These are phyloP conservation scores for Cyprinodon variegatus DNA, from an alignment of 2,113 vertebrate species.

Conservation along the genomic window DNA sequence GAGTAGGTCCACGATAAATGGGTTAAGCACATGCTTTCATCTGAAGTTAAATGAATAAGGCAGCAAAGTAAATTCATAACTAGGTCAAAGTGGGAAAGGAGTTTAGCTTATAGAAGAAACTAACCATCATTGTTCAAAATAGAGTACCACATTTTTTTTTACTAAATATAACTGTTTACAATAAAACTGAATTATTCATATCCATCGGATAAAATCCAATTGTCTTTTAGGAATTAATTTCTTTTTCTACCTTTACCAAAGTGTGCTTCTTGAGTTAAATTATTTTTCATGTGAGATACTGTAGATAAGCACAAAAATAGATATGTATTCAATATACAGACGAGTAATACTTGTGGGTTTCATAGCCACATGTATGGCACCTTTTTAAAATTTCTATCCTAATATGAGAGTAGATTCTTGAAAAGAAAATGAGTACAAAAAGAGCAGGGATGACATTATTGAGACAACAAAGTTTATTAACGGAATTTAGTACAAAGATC, in stretches of 20 bases:
- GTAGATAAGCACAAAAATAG: constrained; percentile 5
- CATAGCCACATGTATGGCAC: constrained; percentile 4
- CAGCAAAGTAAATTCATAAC: constrained; percentile 31
- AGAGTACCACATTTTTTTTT: not conserved
- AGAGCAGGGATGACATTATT: constrained; percentile 11
- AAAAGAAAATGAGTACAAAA: constrained; percentile 58
- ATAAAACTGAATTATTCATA: not conserved
- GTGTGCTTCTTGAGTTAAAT: not conserved
- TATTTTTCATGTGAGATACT: not conserved
- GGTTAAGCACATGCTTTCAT: constrained; percentile 66
- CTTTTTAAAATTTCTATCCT: constrained; percentile 32
- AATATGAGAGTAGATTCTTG: constrained; percentile 1
- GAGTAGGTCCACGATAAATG: constrained; percentile 62
- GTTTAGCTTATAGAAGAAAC: constrained; percentile 17
- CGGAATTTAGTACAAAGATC: constrained; percentile 62
- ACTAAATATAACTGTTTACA: not conserved
- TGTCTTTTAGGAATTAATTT: not conserved
- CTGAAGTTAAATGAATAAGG: constrained; percentile 63
- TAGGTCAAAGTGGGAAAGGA: constrained; percentile 58
- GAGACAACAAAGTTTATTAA: constrained; percentile 73
- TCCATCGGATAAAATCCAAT: not conserved
- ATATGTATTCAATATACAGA: constrained; percentile 11
- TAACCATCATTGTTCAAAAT: constrained; percentile 2
- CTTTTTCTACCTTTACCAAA: not conserved
- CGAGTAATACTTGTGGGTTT: constrained; percentile 13